A percentile compares a stretch with the other conserved stretches of the same genome.
Conservation (phyloP, 2,797 vertebrate genomes). For the Chiloscyllium punctatum region DNA sequence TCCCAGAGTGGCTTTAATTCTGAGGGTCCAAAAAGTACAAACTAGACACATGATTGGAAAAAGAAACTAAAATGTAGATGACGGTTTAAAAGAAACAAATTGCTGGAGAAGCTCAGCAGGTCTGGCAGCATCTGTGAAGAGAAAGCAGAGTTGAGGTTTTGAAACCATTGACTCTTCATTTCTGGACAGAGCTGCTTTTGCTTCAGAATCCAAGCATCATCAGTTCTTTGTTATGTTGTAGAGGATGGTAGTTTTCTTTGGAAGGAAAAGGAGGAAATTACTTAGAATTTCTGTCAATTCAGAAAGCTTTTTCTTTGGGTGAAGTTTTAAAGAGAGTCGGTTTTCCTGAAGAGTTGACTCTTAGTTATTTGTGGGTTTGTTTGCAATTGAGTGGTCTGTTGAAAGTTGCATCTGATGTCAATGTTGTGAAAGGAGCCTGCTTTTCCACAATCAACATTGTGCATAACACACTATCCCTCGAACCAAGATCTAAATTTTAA, state of each 20-base stretch:
- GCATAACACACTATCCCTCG: no score
- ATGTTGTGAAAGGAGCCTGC: no score
- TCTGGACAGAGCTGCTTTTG: no score
- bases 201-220: no score
- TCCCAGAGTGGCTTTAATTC: not conserved
- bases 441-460: no score
- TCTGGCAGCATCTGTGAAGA: no score
- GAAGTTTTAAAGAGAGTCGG: not conserved
- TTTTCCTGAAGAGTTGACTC: not conserved
- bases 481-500: not conserved
- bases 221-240: no score
- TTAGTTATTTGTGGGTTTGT: not conserved
- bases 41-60: not conserved
- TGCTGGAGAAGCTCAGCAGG: no score
- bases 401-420: not conserved
- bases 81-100: no score
- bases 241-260: not conserved
- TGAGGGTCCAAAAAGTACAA: not conserved
- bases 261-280: not conserved
- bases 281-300: not conserved
- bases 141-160: no score
- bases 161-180: no score
- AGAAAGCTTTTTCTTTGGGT: no score
- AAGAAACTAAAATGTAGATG: not conserved
- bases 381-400: not conserved